These are phyloP conservation scores for Okapia johnstoni DNA, from an alignment of 2,113 vertebrate genomes.

Conservation along the genomic window DNA sequence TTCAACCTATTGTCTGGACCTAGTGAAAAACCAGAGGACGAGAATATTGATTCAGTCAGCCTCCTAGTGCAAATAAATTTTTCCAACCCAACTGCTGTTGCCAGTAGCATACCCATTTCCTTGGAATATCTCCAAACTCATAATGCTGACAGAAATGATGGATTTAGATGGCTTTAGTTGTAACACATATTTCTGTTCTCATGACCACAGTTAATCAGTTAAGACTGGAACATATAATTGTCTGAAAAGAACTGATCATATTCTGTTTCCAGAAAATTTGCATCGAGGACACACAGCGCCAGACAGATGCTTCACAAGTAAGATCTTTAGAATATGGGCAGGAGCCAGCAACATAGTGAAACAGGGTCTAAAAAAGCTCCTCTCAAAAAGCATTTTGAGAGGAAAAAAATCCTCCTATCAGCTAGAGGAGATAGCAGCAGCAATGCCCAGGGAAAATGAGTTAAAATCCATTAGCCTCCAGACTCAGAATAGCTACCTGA, in stretches of 20 bases:
- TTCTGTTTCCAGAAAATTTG: slow-evolving; percentile 15
- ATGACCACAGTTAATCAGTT: background rate
- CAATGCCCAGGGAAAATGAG: background rate
- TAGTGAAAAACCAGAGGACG: background rate
- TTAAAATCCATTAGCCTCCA: slow-evolving; percentile 1
- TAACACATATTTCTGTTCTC: background rate
- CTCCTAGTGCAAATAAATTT: background rate
- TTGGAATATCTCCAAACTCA: background rate
- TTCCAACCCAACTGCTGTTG: background rate
- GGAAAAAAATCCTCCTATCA: background rate
- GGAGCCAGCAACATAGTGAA: background rate
- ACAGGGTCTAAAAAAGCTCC: background rate
- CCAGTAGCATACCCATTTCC: background rate
- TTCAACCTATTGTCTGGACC: background rate
- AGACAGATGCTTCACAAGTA: background rate
- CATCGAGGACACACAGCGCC: background rate
- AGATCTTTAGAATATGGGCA: background rate
- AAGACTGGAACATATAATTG: background rate
- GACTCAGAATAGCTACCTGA: background rate
- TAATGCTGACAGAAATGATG: background rate
- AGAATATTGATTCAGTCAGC: background rate
- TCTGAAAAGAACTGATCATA: background rate
- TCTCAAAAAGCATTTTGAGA: background rate
- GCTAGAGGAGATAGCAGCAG: background rate
- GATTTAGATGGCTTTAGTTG: background rate